phyloP scores from a whole-genome alignment of 1,140 invertebrate genomes.

The Drosophila kanapiae region DNA sequence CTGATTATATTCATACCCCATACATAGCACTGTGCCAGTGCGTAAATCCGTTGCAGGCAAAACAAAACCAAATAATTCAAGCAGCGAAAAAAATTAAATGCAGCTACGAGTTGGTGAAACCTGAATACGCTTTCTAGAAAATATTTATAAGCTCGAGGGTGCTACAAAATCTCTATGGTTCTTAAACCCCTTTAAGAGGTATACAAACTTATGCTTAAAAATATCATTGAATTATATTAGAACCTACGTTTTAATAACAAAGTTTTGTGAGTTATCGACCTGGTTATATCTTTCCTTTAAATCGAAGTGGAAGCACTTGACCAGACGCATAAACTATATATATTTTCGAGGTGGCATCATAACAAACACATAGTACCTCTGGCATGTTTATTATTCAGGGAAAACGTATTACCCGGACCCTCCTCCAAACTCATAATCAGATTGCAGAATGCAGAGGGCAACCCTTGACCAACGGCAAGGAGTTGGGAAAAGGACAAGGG shows the following conservation, averaged over 20 bases:
- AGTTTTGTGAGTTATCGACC: neutral
- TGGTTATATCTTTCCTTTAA: neutral
- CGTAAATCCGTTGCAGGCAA: slow-evolving; percentile 40
- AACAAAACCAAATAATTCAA: neutral
- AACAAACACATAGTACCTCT: slow-evolving; percentile 30
- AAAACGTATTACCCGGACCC: slow-evolving; percentile 65
- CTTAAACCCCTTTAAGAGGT: neutral
- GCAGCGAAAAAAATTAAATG: neutral
- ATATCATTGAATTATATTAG: too few species aligned
- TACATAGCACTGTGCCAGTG: slow-evolving; percentile 52
- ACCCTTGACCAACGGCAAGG: slow-evolving; percentile 45
- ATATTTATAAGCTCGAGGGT: too few species aligned
- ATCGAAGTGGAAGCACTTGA: neutral
- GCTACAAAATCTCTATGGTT: neutral
- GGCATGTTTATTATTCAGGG: slow-evolving; percentile 55
- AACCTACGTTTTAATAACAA: neutral
- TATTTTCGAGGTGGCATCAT: slow-evolving; percentile 20
- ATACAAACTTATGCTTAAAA: too few species aligned
- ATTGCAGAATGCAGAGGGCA: slow-evolving; percentile 63
- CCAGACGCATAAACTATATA: slow-evolving; percentile 19
- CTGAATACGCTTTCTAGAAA: slow-evolving; percentile 9
- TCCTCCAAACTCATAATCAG: slow-evolving; percentile 64
- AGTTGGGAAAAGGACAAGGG: slow-evolving; percentile 15
- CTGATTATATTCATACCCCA: slow-evolving; percentile 70
- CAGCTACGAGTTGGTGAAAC: neutral